phyloP scores from a whole-genome alignment of 2,888 invertebrate species.

The Acronicta psi region DNA sequence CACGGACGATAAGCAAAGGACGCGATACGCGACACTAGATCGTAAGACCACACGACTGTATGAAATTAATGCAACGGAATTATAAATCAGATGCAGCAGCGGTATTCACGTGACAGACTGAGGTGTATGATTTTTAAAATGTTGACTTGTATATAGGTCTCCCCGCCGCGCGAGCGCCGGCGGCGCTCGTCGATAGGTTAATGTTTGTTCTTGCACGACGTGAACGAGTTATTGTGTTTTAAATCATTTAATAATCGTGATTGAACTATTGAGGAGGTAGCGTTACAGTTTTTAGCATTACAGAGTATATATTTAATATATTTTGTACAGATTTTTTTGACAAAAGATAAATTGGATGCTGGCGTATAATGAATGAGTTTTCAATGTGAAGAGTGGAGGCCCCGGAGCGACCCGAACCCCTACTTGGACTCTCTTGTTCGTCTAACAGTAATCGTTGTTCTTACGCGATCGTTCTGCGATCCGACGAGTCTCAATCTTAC shows the following conservation, averaged over 20 bases:
- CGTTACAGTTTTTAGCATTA: slow-evolving; percentile 89
- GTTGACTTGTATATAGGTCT: slow-evolving; percentile 87
- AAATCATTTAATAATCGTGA: slow-evolving; percentile 89
- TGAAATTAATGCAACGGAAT: slow-evolving; percentile 83
- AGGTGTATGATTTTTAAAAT: slow-evolving; percentile 82
- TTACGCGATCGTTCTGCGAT: slow-evolving; percentile 66
- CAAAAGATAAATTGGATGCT: slow-evolving; percentile 90
- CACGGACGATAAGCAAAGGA: slow-evolving; percentile 89
- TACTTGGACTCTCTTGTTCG: slow-evolving; percentile 76
- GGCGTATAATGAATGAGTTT: slow-evolving; percentile 88
- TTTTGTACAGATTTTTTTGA: slow-evolving; percentile 90
- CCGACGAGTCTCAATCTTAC: slow-evolving; percentile 65
- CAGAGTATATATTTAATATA: slow-evolving; percentile 90
- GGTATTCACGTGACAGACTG: slow-evolving; percentile 68
- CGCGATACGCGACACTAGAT: slow-evolving; percentile 80
- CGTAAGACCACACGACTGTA: slow-evolving; percentile 81
- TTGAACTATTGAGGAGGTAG: slow-evolving; percentile 88
- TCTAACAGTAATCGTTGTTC: slow-evolving; percentile 68
- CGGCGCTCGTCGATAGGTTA: slow-evolving; percentile 76
- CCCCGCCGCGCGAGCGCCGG: slow-evolving; percentile 58
- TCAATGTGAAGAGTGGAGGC: slow-evolving; percentile 84
- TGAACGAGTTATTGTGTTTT: slow-evolving; percentile 88
- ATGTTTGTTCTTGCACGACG: slow-evolving; percentile 86
- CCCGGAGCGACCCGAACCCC: slow-evolving; percentile 80
- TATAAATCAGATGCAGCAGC: slow-evolving; percentile 82